These are phyloP conservation scores for Oligia strigilis DNA, from an alignment of 2,888 invertebrate species.

Conservation along the genomic window DNA sequence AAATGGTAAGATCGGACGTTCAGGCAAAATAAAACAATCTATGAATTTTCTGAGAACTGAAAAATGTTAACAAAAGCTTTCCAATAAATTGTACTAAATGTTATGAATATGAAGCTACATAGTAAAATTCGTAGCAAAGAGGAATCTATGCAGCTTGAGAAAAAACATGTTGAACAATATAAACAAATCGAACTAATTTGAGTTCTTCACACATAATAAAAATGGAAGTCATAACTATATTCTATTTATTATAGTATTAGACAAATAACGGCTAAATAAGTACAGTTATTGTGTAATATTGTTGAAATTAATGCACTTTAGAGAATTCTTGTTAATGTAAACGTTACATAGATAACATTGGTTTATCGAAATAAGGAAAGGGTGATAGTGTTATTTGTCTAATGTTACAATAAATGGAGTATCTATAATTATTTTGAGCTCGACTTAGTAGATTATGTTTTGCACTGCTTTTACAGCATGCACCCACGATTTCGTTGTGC, in stretches of 20 bases:
- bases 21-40: neutral
- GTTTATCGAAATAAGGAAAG: neutral
- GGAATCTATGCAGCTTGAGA: neutral
- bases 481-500: neutral
- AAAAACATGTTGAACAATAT: slow-evolving; percentile 3
- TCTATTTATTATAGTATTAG: neutral
- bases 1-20: neutral
- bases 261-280: neutral
- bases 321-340: too few relatives aligned
- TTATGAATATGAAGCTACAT: neutral
- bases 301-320: neutral
- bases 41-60: neutral
- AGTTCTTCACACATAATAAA: neutral
- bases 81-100: neutral
- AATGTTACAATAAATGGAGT: neutral
- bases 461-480: neutral
- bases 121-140: neutral
- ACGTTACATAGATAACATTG: neutral
- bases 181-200: neutral
- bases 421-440: neutral
- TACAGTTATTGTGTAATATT: neutral
- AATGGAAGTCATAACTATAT: too few relatives aligned
- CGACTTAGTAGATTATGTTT: neutral
- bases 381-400: neutral
- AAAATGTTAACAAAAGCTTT: neutral